A percentile compares a stretch with the other conserved stretches of the same genome.
Conservation (phyloP, 2,888 invertebrate species). For the Tholera decimalis region DNA sequence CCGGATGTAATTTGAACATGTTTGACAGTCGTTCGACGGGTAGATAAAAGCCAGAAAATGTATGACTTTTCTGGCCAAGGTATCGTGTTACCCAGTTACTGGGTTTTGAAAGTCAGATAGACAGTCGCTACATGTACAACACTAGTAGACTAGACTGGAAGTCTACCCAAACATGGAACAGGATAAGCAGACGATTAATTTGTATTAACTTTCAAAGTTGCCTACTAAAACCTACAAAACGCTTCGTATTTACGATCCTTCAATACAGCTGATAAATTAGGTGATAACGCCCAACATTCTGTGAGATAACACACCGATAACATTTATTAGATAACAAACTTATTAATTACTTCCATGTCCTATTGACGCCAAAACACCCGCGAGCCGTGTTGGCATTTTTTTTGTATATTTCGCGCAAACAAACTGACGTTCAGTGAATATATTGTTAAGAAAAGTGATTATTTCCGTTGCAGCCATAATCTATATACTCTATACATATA, state of each 20-base stretch:
- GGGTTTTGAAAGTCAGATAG: too few relatives aligned
- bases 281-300: constrained; percentile 37
- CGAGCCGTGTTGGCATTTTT: constrained; percentile 25
- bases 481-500: too few relatives aligned
- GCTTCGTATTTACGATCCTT: constrained; percentile 9
- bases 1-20: too few relatives aligned
- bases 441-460: background rate
- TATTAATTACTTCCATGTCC: constrained; percentile 48
- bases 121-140: too few relatives aligned
- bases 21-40: too few relatives aligned
- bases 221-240: background rate
- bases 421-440: background rate
- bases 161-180: too few relatives aligned
- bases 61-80: too few relatives aligned
- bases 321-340: constrained; percentile 19
- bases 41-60: too few relatives aligned
- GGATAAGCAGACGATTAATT: too few relatives aligned
- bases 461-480: background rate
- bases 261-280: constrained; percentile 31
- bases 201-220: background rate
- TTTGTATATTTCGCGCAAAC: background rate
- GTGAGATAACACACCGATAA: constrained; percentile 50
- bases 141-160: too few relatives aligned
- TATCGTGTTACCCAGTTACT: too few relatives aligned
- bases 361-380: constrained; percentile 20